phyloP scores from a whole-genome alignment of 2,113 vertebrate genomes.

The Ahaetulla prasina region DNA sequence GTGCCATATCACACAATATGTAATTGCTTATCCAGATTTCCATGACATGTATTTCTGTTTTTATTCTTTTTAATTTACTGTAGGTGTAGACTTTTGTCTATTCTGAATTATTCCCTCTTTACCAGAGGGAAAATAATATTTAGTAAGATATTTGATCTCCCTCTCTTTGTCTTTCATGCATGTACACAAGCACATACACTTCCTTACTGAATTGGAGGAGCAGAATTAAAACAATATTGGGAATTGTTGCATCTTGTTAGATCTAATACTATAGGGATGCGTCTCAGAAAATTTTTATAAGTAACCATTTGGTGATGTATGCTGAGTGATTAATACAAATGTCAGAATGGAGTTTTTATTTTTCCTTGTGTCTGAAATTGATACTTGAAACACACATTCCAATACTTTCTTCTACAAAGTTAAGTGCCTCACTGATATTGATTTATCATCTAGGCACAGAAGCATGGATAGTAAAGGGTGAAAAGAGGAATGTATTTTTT shows the following conservation, averaged over 20 bases:
- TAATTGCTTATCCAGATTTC: conserved; percentile 31
- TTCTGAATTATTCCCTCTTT: fast-evolving
- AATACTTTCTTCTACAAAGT: background rate
- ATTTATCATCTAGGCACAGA: background rate
- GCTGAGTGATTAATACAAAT: background rate
- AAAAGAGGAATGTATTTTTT: background rate
- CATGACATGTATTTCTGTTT: background rate
- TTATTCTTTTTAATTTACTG: background rate
- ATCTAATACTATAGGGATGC: background rate
- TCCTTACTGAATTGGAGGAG: background rate
- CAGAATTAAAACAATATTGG: background rate
- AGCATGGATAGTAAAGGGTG: background rate
- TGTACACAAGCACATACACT: background rate
- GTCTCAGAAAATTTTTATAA: background rate
- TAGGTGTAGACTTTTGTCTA: background rate
- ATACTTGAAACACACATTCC: background rate
- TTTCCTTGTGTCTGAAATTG: background rate
- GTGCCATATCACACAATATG: background rate
- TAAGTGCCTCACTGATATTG: background rate
- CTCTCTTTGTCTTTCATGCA: background rate
- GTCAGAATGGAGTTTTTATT: background rate
- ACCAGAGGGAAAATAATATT: background rate
- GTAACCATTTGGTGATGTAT: background rate
- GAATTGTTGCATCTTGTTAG: background rate
- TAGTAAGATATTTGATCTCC: background rate